Evolutionary conservation across 2,888 invertebrate species (phyloP).

Genomic region (Platycnemis pennipes): DNA sequence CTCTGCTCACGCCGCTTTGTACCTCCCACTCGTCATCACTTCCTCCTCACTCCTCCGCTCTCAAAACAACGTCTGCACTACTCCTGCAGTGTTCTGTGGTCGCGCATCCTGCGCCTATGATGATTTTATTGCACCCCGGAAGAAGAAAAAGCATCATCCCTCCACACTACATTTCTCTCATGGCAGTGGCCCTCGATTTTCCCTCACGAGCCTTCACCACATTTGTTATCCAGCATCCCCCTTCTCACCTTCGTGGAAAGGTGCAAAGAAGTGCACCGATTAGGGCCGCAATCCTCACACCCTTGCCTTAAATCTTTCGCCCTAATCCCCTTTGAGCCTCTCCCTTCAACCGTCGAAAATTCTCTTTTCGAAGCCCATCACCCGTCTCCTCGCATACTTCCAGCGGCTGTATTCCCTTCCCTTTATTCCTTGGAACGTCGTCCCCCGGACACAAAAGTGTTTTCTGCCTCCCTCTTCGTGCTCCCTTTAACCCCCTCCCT

Average conservation of each 20-base stretch:
- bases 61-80: neutral
- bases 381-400: slow-evolving; percentile 25
- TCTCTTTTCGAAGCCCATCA: slow-evolving; percentile 45
- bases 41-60: neutral
- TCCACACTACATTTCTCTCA: neutral
- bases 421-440: neutral
- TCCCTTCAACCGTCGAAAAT: slow-evolving; percentile 23
- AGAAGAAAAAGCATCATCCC: neutral
- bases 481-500: slow-evolving; percentile 26
- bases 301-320: slow-evolving; percentile 39
- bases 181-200: neutral
- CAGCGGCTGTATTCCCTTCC: slow-evolving; percentile 35
- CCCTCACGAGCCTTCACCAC: neutral
- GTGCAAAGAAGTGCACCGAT: slow-evolving; percentile 60
- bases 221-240: neutral
- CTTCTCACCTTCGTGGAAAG: slow-evolving; percentile 30
- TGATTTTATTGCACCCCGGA: slow-evolving; percentile 54
- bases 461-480: neutral
- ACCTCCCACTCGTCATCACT: slow-evolving; percentile 3
- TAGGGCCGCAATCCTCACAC: slow-evolving; percentile 44
- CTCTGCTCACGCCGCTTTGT: neutral
- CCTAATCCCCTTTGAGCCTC: slow-evolving; percentile 46
- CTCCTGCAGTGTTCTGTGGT: neutral
- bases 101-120: neutral
- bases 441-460: neutral